These are phyloP conservation scores for Macrosiphum euphorbiae DNA, from an alignment of 2,888 invertebrate species.

Conservation along the genomic window DNA sequence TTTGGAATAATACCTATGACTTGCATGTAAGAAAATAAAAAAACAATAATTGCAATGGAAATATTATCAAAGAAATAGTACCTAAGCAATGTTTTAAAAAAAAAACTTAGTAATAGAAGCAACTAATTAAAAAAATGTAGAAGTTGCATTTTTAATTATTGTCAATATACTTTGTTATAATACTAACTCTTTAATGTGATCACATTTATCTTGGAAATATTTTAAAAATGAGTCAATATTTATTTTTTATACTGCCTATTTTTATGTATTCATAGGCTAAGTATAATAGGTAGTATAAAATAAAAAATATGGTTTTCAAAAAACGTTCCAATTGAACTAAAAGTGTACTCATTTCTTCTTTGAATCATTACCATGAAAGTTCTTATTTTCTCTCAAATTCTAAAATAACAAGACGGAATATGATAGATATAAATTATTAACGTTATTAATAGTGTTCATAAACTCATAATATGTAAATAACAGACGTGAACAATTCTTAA, in stretches of 20 bases:
- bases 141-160: not conserved
- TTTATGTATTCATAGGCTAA: not conserved
- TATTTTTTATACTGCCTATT: not conserved
- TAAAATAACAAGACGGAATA: not conserved
- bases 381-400: not conserved
- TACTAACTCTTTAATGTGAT: not conserved
- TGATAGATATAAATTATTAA: not conserved
- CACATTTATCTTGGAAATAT: not conserved
- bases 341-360: not conserved
- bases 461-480: conserved; percentile 4
- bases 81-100: not conserved
- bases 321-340: not conserved
- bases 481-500: not conserved
- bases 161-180: not conserved
- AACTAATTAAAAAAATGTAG: not conserved
- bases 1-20: not conserved
- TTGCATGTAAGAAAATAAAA: not conserved
- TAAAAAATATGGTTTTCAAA: not conserved
- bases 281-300: not conserved
- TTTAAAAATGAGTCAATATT: not conserved
- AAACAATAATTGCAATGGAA: not conserved
- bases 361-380: not conserved
- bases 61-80: too few species aligned
- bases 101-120: not conserved
- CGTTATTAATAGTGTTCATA: not conserved